A percentile compares a stretch with the other conserved stretches of the same genome.
These are phyloP conservation scores for Carassius carassius DNA, from an alignment of 2,113 vertebrate species.

Conservation along the genomic window DNA sequence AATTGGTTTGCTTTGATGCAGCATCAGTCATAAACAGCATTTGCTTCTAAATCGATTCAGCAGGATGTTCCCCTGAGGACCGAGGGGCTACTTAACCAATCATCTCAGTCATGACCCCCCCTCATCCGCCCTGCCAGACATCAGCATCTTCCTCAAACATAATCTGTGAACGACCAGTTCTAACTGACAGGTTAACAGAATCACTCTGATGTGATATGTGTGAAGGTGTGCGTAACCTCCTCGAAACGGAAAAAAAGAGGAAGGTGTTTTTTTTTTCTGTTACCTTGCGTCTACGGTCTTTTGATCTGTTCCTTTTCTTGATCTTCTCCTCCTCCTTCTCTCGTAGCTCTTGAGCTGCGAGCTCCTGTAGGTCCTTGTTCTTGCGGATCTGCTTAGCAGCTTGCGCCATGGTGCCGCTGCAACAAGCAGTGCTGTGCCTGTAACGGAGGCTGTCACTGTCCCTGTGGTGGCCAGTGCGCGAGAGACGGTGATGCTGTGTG, in stretches of 20 bases:
- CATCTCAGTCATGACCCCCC: slow-evolving; percentile 36
- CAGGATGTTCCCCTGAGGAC: slow-evolving; percentile 32
- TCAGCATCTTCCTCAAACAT: slow-evolving; percentile 51
- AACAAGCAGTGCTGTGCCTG: slow-evolving; percentile 34
- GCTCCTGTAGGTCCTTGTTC: slow-evolving; percentile 95
- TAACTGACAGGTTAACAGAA: slow-evolving; percentile 57
- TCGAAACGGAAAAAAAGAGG: not conserved
- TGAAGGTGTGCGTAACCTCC: slow-evolving; percentile 42
- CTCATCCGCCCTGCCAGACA: slow-evolving; percentile 44
- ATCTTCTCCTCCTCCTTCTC: slow-evolving; percentile 95
- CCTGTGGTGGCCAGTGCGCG: slow-evolving; percentile 63
- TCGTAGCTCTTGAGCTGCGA: slow-evolving; percentile 91
- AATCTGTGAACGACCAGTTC: slow-evolving; percentile 62
- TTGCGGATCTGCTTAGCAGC: slow-evolving; percentile 98
- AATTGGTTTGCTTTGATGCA: slow-evolving; percentile 28
- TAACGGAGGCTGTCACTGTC: slow-evolving; percentile 60
- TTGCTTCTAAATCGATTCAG: slow-evolving; percentile 25
- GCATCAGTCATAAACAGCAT: slow-evolving; percentile 31
- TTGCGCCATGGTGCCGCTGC: slow-evolving; percentile 89
- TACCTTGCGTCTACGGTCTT: slow-evolving; percentile 96
- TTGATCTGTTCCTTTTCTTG: slow-evolving; percentile 92
- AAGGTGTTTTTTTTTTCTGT: not conserved
- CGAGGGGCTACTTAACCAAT: slow-evolving; percentile 48
- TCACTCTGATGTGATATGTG: slow-evolving; percentile 36
- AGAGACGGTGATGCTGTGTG: slow-evolving; percentile 49